These are phyloP conservation scores for Caloenas nicobarica DNA, from an alignment of 2,113 vertebrate species.

Conservation along the genomic window DNA sequence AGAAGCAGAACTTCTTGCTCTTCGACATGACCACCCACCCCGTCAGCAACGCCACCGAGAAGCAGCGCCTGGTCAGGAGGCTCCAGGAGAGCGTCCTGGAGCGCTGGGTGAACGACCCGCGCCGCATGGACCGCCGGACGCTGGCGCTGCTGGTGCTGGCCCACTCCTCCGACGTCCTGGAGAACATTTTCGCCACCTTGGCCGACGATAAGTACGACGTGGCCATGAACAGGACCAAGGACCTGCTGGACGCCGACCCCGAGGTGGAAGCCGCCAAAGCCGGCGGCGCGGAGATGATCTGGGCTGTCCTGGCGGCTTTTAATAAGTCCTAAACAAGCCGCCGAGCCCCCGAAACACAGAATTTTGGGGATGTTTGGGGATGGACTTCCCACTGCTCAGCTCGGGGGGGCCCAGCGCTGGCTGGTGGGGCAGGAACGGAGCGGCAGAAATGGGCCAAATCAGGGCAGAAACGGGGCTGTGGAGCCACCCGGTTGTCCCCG, in stretches of 20 bases:
- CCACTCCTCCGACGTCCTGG: constrained; percentile 81
- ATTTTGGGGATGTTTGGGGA: neutral
- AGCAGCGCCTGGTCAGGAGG: constrained; percentile 79
- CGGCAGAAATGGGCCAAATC: neutral
- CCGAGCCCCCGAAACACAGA: too few species aligned
- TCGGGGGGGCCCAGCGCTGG: neutral
- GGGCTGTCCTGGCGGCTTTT: constrained; percentile 85
- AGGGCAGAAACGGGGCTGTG: accelerated
- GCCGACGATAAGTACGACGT: constrained; percentile 77
- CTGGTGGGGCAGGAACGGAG: accelerated
- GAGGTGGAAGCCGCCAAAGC: constrained; percentile 78
- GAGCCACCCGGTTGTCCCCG: neutral
- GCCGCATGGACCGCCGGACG: constrained; percentile 77
- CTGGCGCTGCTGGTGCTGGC: constrained; percentile 83
- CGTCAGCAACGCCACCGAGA: constrained; percentile 77
- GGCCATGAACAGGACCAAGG: constrained; percentile 76
- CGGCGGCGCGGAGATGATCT: constrained; percentile 79
- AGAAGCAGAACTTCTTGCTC: constrained; percentile 88
- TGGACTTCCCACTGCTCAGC: neutral
- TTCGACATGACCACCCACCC: constrained; percentile 90
- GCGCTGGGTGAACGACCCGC: constrained; percentile 81
- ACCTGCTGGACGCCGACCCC: constrained; percentile 79
- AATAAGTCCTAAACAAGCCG: constrained; percentile 74
- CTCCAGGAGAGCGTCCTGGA: constrained; percentile 82
- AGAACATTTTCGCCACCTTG: constrained; percentile 77